These are phyloP conservation scores for Bactericera cockerelli DNA, from an alignment of 1,140 invertebrate species.

Conservation along the genomic window DNA sequence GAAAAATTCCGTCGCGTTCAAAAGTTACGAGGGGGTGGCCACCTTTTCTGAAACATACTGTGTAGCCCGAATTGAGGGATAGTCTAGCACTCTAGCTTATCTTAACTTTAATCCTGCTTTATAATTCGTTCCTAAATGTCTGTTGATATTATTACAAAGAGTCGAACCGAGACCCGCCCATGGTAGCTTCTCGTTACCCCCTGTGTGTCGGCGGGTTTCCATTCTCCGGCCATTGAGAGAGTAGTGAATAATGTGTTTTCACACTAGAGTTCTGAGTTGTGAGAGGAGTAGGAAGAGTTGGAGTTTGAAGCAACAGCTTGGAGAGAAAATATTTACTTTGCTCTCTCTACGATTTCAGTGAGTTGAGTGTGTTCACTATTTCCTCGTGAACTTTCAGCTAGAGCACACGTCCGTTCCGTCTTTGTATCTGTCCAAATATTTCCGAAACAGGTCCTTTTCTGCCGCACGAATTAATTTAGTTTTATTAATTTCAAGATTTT, in stretches of 20 bases:
- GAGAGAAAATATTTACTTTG: conserved; percentile 1
- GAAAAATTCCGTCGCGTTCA: no score
- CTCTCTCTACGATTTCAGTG: neutral
- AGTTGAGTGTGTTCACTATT: neutral
- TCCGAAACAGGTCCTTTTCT: neutral
- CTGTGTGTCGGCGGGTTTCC: neutral
- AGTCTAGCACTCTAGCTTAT: no score
- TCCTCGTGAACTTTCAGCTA: neutral
- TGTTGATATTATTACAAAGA: no score
- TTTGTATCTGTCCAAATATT: neutral
- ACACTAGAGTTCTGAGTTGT: neutral
- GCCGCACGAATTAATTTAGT: neutral
- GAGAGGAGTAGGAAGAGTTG: no score
- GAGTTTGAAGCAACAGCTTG: conserved; percentile 6
- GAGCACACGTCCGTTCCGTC: conserved; percentile 1
- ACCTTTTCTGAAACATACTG: no score
- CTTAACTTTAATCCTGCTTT: no score
- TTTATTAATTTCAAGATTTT: neutral
- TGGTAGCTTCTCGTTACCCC: neutral
- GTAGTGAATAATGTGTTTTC: neutral
- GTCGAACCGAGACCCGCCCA: no score
- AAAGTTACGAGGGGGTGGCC: no score
- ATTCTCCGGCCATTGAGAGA: neutral
- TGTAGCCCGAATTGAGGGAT: no score
- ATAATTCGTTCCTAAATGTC: no score